Conservation (phyloP, 2,888 invertebrate species). For the Bhutanitis thaidina region DNA sequence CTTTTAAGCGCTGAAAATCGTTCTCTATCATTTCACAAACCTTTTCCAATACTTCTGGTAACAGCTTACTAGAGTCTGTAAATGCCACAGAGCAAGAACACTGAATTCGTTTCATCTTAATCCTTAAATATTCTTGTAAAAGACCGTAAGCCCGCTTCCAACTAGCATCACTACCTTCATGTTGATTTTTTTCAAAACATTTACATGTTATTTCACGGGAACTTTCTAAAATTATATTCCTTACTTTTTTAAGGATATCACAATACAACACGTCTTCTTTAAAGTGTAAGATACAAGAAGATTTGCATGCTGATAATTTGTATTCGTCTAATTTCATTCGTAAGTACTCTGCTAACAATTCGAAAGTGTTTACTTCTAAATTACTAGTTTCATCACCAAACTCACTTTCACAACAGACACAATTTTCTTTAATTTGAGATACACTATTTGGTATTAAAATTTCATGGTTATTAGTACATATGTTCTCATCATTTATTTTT, state of each 20-base stretch:
- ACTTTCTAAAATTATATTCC: slow-evolving; percentile 51
- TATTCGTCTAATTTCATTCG: slow-evolving; percentile 51
- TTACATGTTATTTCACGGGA: slow-evolving; percentile 45
- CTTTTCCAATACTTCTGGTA: slow-evolving; percentile 51
- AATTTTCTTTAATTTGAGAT: slow-evolving; percentile 27
- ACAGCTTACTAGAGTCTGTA: slow-evolving; percentile 33
- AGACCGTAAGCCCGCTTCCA: slow-evolving; percentile 63
- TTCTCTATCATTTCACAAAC: slow-evolving; percentile 57
- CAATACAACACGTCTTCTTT: slow-evolving; percentile 52
- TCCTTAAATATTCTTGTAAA: slow-evolving; percentile 66
- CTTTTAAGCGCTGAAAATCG: slow-evolving; percentile 60
- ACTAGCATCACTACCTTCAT: slow-evolving; percentile 39
- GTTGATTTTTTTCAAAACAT: slow-evolving; percentile 33
- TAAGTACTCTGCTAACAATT: slow-evolving; percentile 58
- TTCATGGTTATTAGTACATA: no score
- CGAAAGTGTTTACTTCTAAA: slow-evolving; percentile 61
- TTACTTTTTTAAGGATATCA: slow-evolving; percentile 50
- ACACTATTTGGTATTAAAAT: no score
- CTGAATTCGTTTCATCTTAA: slow-evolving; percentile 59
- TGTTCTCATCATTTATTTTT: no score
- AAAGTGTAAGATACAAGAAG: slow-evolving; percentile 39
- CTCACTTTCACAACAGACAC: slow-evolving; percentile 48
- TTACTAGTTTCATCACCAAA: slow-evolving; percentile 40
- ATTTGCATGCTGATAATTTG: slow-evolving; percentile 39
- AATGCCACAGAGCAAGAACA: slow-evolving; percentile 43